phyloP scores from a whole-genome alignment of 1,140 invertebrate genomes.

The Bactericera cockerelli region DNA sequence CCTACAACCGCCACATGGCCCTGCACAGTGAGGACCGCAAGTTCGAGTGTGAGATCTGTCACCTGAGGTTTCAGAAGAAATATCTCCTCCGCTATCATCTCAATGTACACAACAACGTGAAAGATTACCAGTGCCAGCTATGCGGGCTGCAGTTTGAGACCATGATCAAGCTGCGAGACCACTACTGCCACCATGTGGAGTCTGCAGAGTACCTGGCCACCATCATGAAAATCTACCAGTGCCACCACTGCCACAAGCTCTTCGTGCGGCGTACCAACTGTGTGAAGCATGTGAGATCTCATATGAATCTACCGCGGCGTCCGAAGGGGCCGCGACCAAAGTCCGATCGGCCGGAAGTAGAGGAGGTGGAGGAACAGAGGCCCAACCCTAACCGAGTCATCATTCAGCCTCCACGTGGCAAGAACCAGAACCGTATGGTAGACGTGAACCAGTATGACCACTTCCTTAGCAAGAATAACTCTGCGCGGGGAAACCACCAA shows the following conservation, averaged over 20 bases:
- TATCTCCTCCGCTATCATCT: conserved; percentile 55
- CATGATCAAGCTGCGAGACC: background rate
- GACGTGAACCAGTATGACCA: background rate
- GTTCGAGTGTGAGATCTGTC: conserved; percentile 30
- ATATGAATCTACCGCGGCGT: background rate
- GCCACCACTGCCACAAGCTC: background rate
- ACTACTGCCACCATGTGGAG: background rate
- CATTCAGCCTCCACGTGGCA: background rate
- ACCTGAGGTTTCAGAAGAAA: conserved; percentile 31
- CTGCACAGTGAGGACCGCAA: conserved; percentile 29
- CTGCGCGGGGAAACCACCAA: background rate
- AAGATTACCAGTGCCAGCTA: conserved; percentile 6
- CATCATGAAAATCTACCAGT: conserved; percentile 6
- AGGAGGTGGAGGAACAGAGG: background rate
- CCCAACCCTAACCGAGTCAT: background rate
- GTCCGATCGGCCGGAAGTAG: background rate
- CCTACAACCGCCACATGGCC: background rate
- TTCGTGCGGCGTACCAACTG: background rate
- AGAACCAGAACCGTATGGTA: background rate
- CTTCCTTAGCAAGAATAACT: conserved; percentile 1
- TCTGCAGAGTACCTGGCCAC: background rate
- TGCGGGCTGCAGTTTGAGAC: conserved; percentile 1
- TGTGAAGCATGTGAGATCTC: background rate
- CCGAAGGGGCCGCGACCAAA: background rate
- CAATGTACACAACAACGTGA: conserved; percentile 22